A percentile compares a stretch with the other conserved stretches of the same genome.
phyloP scores from a whole-genome alignment of 1,140 invertebrate genomes.

The Drosophila watanabei region DNA sequence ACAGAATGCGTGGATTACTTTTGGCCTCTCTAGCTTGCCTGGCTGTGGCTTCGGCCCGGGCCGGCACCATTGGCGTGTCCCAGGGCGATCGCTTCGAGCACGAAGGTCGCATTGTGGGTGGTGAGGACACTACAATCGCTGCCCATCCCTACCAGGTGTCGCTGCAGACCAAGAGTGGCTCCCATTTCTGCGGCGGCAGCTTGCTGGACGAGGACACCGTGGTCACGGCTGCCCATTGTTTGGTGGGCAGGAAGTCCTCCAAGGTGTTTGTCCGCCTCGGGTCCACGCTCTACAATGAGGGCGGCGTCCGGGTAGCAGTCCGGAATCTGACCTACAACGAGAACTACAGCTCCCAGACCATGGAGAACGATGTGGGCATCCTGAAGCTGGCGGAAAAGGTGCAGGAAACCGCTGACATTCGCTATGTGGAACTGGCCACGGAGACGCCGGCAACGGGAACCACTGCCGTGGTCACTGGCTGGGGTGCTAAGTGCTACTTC shows the following conservation, averaged over 20 bases:
- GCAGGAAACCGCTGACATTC: slow-evolving; percentile 20
- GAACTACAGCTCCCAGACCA: slow-evolving; percentile 26
- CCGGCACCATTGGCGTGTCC: slow-evolving; percentile 16
- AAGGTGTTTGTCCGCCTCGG: slow-evolving; percentile 35
- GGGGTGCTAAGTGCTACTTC: slow-evolving; percentile 47
- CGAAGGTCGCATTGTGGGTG: slow-evolving; percentile 66
- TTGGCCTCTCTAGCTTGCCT: slow-evolving; percentile 33
- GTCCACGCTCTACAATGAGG: slow-evolving; percentile 33
- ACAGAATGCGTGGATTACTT: slow-evolving; percentile 45
- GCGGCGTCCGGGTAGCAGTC: slow-evolving; percentile 11
- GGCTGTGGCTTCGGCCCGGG: slow-evolving; percentile 7
- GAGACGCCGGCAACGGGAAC: slow-evolving; percentile 44
- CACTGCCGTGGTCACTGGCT: slow-evolving; percentile 56
- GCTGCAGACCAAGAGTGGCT: slow-evolving; percentile 39
- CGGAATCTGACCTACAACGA: slow-evolving; percentile 24
- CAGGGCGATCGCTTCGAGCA: slow-evolving; percentile 33
- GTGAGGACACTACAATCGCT: slow-evolving; percentile 49
- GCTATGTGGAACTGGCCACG: slow-evolving; percentile 42
- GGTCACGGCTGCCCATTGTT: slow-evolving; percentile 71
- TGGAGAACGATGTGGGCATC: slow-evolving; percentile 75
- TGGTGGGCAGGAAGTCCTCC: slow-evolving; percentile 16
- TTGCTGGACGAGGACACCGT: slow-evolving; percentile 78
- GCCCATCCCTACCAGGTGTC: slow-evolving; percentile 62
- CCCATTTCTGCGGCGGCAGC: slow-evolving; percentile 87
- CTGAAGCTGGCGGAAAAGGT: slow-evolving; percentile 55